These are phyloP conservation scores for Octodon degus DNA, from an alignment of 2,113 vertebrate species.

Conservation along the genomic window DNA sequence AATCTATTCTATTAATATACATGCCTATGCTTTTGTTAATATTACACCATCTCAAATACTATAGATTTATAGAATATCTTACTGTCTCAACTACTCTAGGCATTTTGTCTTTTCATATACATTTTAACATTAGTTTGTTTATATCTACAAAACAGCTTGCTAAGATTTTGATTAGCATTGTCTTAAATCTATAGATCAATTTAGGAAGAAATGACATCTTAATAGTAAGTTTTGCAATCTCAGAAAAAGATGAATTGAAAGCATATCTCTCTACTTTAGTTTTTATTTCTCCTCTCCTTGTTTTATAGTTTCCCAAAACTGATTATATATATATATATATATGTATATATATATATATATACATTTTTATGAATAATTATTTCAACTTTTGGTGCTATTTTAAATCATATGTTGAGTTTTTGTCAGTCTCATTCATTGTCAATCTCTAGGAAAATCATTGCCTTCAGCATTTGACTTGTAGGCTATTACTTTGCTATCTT, in stretches of 20 bases:
- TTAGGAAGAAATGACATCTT: not conserved
- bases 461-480: not conserved
- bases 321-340: not conserved
- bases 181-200: not conserved
- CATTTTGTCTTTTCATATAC: not conserved
- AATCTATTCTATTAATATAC: not conserved
- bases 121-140: not conserved
- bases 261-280: not conserved
- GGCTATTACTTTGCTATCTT: not conserved
- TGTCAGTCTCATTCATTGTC: not conserved
- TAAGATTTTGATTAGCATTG: not conserved
- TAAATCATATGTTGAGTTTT: not conserved
- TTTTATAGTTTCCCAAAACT: not conserved
- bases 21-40: not conserved
- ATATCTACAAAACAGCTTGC: not conserved
- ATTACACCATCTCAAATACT: not conserved
- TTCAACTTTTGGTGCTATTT: not conserved
- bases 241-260: not conserved
- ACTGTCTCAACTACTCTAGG: not conserved
- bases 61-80: not conserved
- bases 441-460: not conserved
- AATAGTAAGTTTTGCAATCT: not conserved
- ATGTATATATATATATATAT: too few relatives aligned
- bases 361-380: not conserved
- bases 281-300: not conserved